Percentiles rank a stretch among this genome's conserved stretches.
Conservation (phyloP, 2,797 vertebrate genomes). For the Scarus forsteni region DNA sequence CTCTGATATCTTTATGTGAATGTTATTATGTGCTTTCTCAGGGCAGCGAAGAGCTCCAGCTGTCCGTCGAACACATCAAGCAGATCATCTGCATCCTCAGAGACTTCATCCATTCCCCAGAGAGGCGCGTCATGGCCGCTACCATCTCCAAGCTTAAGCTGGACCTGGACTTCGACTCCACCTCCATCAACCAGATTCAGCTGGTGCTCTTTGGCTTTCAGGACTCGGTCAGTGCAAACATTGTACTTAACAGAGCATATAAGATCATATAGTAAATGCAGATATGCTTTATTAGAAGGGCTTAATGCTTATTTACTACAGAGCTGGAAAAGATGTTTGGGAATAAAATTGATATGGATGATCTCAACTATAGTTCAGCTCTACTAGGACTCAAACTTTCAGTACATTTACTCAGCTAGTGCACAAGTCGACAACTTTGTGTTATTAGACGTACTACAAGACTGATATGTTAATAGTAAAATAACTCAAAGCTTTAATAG, state of each 20-base stretch:
- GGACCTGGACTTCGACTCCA: slow-evolving; percentile 95
- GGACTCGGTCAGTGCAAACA: slow-evolving; percentile 87
- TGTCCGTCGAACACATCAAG: slow-evolving; percentile 93
- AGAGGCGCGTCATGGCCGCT: slow-evolving; percentile 93
- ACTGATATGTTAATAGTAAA: too few species aligned
- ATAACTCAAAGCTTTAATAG: too few species aligned
- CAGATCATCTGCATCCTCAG: slow-evolving; percentile 95
- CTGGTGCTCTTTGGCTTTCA: slow-evolving; percentile 96
- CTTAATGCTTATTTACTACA: too few species aligned
- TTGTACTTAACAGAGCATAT: slow-evolving; percentile 4
- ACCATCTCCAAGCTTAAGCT: slow-evolving; percentile 95
- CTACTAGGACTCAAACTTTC: too few species aligned
- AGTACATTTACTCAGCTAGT: too few species aligned
- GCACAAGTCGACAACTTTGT: too few species aligned
- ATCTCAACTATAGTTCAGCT: too few species aligned
- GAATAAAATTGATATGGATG: too few species aligned
- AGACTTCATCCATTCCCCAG: slow-evolving; percentile 94
- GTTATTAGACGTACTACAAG: too few species aligned
- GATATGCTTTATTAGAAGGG: background rate
- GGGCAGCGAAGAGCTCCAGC: slow-evolving; percentile 91
- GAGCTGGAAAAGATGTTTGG: too few species aligned
- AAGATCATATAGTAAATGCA: background rate
- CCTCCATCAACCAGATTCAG: slow-evolving; percentile 95
- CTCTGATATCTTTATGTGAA: too few species aligned
- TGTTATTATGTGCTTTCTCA: slow-evolving; percentile 47